A percentile compares a stretch with the other conserved stretches of the same genome.
Evolutionary conservation across 2,113 vertebrate species (phyloP).

Genomic region (Austrofundulus limnaeus): DNA sequence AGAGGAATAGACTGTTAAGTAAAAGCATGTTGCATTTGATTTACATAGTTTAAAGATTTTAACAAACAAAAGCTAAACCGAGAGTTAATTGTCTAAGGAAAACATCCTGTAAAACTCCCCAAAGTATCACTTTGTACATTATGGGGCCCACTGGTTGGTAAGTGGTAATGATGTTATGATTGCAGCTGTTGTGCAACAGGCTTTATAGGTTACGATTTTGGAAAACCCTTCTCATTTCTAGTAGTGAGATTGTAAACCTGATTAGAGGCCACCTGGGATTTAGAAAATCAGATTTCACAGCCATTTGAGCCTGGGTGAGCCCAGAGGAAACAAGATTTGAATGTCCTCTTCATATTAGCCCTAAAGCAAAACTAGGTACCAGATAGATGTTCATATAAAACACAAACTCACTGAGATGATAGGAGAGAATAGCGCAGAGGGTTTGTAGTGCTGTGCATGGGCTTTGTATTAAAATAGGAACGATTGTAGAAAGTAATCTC

Average conservation of each 20-base stretch:
- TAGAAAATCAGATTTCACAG: slow-evolving; percentile 56
- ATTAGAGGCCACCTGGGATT: slow-evolving; percentile 44
- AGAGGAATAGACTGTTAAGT: too few relatives aligned
- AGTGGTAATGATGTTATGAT: background rate
- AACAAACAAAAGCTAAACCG: too few relatives aligned
- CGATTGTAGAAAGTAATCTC: background rate
- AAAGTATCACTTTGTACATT: too few relatives aligned
- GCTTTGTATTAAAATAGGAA: background rate
- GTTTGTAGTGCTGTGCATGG: background rate
- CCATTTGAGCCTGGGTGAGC: slow-evolving; percentile 40
- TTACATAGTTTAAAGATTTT: too few relatives aligned
- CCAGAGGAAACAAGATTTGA: slow-evolving; percentile 59
- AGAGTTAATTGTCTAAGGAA: too few relatives aligned
- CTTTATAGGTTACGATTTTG: slow-evolving; percentile 29
- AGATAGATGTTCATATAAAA: slow-evolving; percentile 48
- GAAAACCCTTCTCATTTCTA: slow-evolving; percentile 50
- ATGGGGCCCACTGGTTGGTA: too few relatives aligned
- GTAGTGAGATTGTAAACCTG: slow-evolving; percentile 45
- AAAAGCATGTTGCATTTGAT: too few relatives aligned
- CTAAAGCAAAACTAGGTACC: slow-evolving; percentile 46
- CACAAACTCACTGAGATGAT: slow-evolving; percentile 26
- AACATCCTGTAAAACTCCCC: too few relatives aligned
- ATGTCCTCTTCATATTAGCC: slow-evolving; percentile 54
- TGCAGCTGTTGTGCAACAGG: slow-evolving; percentile 13
- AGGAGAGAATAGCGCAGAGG: slow-evolving; percentile 2